Evolutionary conservation across 2,797 vertebrate species (phyloP), one percentile per base, ranked within the genome.

Genomic region (Danionella dracula): DNA sequence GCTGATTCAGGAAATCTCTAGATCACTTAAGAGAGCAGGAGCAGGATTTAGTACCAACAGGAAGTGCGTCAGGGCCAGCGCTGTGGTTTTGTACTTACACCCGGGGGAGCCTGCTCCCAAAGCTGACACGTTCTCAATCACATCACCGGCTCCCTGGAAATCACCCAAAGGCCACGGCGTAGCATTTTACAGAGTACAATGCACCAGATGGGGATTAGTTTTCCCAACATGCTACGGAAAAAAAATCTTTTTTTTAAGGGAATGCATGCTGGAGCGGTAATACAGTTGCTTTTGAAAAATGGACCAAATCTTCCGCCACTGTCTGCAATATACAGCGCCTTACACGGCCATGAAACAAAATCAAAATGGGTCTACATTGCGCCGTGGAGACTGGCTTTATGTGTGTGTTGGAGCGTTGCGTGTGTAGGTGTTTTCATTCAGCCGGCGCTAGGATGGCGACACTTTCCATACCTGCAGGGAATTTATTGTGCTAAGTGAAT

Each of bases 71-170:
- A 20, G 34, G 68, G 61, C 70, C 62, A 67, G 63, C 45, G 10
- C 48, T 45, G 44, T 53, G 31, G 70, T 41, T 70, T 59, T 70
- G 62, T 65, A 54, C 34, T 11, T 51, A 45, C 49, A 20, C 20
- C 40, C 56, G 2, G 45, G 72, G 72, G 31, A 62, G 46, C 31
- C 61, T 66, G 71, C 62, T 69, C 65, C 56, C 69, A 51, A 51
- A 83, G 79, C 74, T 80, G 86, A 83, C 86, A 87, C 78, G 80
- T 84, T 85, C 86, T 88, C 85, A 87, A 86, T 89, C 87, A 86
- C 78, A 79, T 73, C 75, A 71, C 79, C 78, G 83, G 81, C 85
- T 85, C 72, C 7, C 42, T 56, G 84, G 84, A 84, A 86, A 89
- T 83, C 77, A 83, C 80, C 1, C 70, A 83, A 85, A 82, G 79